These are phyloP conservation scores for Himalopsyche japonica DNA, from an alignment of 2,888 invertebrate species.

Conservation along the genomic window DNA sequence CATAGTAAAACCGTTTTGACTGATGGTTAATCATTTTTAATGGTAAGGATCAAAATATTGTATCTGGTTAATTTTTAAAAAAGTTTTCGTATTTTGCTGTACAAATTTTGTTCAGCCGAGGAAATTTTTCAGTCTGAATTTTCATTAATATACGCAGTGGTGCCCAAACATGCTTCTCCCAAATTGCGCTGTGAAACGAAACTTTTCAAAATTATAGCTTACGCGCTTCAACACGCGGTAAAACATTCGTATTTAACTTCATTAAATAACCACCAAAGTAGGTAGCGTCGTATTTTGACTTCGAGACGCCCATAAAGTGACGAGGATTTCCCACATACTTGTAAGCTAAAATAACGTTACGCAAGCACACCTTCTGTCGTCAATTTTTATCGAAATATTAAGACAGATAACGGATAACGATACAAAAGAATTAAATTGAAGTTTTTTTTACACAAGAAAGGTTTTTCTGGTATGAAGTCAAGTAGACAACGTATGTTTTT, in stretches of 20 bases:
- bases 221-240: slow-evolving; percentile 10
- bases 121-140: neutral
- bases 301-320: neutral
- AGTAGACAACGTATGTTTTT: no score
- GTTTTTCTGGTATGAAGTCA: no score
- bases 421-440: no score
- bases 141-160: neutral
- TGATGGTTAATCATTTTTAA: no score
- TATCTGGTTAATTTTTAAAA: neutral
- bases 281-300: neutral
- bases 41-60: neutral
- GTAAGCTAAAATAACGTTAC: neutral
- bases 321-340: neutral
- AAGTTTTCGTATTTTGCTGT: neutral
- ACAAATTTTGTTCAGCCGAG: neutral
- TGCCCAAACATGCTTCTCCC: neutral
- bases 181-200: neutral
- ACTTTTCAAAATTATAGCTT: neutral
- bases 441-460: no score
- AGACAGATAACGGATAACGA: no score
- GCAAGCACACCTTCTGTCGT: no score
- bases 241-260: slow-evolving; percentile 15
- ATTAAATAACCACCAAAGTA: slow-evolving; percentile 2
- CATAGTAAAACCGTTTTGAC: no score
- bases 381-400: no score